Conservation (phyloP, 2,113 vertebrate species). For the Phoenicopterus ruber region DNA sequence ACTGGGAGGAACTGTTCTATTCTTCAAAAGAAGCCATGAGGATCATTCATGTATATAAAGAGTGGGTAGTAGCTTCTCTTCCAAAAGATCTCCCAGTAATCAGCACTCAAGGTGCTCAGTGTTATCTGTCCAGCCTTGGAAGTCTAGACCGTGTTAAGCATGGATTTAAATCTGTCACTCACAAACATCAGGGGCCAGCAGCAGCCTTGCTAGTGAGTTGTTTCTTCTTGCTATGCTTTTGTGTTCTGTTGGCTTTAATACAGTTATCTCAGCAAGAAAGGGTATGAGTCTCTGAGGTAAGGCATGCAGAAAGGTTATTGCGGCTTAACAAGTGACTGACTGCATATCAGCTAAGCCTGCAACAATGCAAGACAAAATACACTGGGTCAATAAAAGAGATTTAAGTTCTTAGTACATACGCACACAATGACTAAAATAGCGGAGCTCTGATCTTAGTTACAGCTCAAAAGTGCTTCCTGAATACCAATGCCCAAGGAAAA, state of each 20-base stretch:
- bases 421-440: neutral
- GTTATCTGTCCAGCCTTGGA: neutral
- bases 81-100: neutral
- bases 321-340: neutral
- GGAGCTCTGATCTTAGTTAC: neutral
- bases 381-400: constrained; percentile 6
- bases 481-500: constrained; percentile 2
- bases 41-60: neutral
- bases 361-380: constrained; percentile 18
- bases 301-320: neutral
- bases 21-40: neutral
- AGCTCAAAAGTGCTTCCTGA: constrained; percentile 6
- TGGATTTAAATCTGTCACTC: neutral
- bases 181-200: neutral
- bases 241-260: neutral
- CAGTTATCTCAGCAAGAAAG: neutral
- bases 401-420: neutral
- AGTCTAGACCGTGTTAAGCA: neutral
- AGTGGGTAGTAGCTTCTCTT: neutral
- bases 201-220: neutral
- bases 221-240: neutral
- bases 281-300: neutral
- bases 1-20: neutral
- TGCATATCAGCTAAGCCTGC: neutral
- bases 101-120: neutral